Conservation (phyloP, 2,797 vertebrate species). For the Rhincodon typus region DNA sequence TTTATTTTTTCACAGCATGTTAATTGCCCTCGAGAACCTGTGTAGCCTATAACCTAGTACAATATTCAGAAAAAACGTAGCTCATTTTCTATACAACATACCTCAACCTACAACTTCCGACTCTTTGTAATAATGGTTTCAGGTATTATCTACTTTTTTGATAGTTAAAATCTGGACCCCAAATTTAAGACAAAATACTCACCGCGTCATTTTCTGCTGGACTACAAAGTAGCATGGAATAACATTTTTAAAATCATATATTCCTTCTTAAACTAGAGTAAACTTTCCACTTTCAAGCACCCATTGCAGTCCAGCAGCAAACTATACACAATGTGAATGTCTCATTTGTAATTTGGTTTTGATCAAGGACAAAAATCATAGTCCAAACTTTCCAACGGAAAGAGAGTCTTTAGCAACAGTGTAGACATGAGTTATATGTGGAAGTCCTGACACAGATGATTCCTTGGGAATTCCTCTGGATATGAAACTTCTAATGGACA, state of each 20-base stretch:
- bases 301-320: not conserved
- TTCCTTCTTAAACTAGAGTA: not conserved
- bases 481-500: no score
- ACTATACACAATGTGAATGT: not conserved
- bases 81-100: not conserved
- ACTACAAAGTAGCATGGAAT: not conserved
- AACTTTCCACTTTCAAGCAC: not conserved
- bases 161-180: not conserved
- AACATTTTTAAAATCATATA: not conserved
- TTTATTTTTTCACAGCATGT: no score
- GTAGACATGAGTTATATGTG: no score
- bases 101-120: not conserved
- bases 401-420: no score
- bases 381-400: no score
- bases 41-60: not conserved
- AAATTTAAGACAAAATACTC: not conserved
- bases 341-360: not conserved
- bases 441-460: no score
- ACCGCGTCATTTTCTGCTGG: no score
- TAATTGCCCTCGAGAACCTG: not conserved
- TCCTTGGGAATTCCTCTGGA: no score
- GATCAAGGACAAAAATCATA: not conserved
- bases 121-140: not conserved
- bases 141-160: not conserved
- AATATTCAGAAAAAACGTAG: not conserved